Evolutionary conservation across 2,797 vertebrate species (phyloP).

Genomic region (Cyprinella venusta): DNA sequence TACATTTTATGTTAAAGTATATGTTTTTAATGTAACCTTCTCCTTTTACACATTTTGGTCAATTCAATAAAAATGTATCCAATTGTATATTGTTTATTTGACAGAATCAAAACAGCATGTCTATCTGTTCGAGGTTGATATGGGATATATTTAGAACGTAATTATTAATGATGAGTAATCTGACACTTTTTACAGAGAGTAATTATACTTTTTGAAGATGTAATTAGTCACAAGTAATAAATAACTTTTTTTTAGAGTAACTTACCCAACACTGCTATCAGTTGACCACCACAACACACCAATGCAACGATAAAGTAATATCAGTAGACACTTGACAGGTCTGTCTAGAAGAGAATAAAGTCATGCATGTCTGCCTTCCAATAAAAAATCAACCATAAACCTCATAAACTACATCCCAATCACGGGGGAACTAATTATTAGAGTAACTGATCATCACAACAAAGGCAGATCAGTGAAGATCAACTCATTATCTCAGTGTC

Average conservation of each 20-base stretch:
- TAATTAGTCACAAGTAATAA: not conserved
- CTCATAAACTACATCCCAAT: not conserved
- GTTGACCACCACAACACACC: not conserved
- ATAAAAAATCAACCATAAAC: not conserved
- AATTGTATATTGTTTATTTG: not conserved
- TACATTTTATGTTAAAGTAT: not conserved
- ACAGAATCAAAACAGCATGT: not conserved
- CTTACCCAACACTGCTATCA: not conserved
- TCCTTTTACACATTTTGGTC: not conserved
- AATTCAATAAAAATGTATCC: not conserved
- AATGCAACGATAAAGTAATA: not conserved
- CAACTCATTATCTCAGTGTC: conserved; percentile 1
- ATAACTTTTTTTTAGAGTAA: not conserved
- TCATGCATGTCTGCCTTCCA: not conserved
- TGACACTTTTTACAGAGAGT: not conserved
- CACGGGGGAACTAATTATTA: not conserved
- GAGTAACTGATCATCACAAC: not conserved
- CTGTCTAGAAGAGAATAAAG: not conserved
- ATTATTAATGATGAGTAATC: not conserved
- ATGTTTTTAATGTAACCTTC: not conserved
- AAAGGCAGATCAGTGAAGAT: not conserved
- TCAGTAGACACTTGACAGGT: not conserved
- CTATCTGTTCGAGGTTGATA: not conserved
- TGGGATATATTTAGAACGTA: not conserved
- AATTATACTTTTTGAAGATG: not conserved